Base-by-base conservation (phyloP, 2,113 vertebrate genomes). In the Delphinus delphis region DNA sequence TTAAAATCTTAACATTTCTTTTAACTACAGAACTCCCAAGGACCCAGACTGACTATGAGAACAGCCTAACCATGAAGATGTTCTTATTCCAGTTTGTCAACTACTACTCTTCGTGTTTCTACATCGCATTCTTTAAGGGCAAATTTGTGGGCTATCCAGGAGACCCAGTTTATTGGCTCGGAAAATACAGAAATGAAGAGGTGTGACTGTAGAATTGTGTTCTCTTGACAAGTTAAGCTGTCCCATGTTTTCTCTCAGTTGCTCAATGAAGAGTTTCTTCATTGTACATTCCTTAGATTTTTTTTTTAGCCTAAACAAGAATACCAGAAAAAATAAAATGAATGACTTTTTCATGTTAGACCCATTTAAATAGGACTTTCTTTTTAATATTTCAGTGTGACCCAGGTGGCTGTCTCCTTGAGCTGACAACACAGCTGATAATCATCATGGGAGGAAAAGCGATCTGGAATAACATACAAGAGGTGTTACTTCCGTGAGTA, bases 81-180 rank as follows among this genome's bases (percentile, higher is more conserved):
- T 99, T 99, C 98, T 98, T 99, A 91, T 99, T 99, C 98, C 99
- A 99, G 93, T 99, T 99, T 74, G 99, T 99, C 98, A 99, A 99
- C 98, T 99, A 99, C 95, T 99, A 99, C 97, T 99, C 99, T 38
- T 99, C 99, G 0, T 99, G 99, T 90, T 99, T 99, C 98, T 99
- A 99, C 97, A 99, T 99, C 83, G 99, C 99, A 5, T 99, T 99
- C 90, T 99, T 99, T 84, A 99, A 99, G 98, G 99, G 99, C 85
- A 99, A 99, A 98, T 99, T 99, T 58, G 99, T 99, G 1, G 99
- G 99, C 44, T 98, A 99, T 89, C 99, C 99, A 18, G 99, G 99
- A 92, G 95, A 98, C 12, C 99, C 99, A 0, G 99, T 99, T 63
- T 99, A 99, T 94, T 99, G 99, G 95, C 94, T 99, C 65, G 99